Evolutionary conservation across 2,113 vertebrate genomes (phyloP), one percentile per base, ranked within the genome.

Genomic region (Ciconia maguari): DNA sequence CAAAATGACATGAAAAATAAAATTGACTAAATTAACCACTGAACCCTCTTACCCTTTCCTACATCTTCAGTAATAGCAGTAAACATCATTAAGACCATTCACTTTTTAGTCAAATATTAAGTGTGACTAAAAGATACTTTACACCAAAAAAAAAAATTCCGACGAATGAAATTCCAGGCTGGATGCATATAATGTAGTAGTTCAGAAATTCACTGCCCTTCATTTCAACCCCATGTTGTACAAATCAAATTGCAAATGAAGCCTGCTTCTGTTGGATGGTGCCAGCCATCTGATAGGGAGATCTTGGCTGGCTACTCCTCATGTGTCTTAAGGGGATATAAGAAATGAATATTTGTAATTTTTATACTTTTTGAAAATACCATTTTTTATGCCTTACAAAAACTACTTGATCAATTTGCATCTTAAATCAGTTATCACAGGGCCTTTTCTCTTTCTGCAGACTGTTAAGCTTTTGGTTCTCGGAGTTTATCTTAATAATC

Each of bases 201-300:
- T 72, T 82, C 27, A 65, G 85, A 96, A 88, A 94, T 72, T 93
- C 75, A 30, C 54, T 72, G 83, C 70, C 62, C 87, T 88, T 83
- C 36, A 29, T 90, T 96, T 94, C 90, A 74, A 48, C 60, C 52
- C 74, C 3, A 1, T 82, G 62, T 87, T 94, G 64, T 87, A 52
- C 68, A 92, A 95, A 87, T 88, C 75, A 78, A 89, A 83, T 88
- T 86, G 60, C 72, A 89, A 89, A 93, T 58, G 92, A 87, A 92
- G 51, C 13, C 38, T 74, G 71, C 55, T 90, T 81, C 90, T 93
- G 51, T 52, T 66, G 72, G 68, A 36, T 71, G 48, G 60, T 93
- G 85, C 92, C 88, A 92, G 30, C 82, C 84, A 92, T 83, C 92
- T 94, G 92, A 94, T 42, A 74, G 71, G 87, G 87, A 83, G 68